Conservation (phyloP, 2,797 vertebrate genomes). For the Buphagus erythrorhynchus region DNA sequence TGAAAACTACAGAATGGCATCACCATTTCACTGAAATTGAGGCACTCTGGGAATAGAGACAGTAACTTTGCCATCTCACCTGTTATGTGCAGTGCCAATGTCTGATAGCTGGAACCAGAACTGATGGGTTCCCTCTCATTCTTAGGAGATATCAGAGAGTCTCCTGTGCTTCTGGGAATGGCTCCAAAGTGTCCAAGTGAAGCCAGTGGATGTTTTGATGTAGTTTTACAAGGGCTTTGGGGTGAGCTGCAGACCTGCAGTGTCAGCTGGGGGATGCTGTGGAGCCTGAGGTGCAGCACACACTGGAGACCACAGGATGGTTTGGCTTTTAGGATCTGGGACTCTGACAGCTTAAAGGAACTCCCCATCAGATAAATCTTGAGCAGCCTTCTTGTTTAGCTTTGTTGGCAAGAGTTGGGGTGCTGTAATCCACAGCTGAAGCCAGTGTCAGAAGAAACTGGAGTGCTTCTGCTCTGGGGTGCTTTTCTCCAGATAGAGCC, state of each 20-base stretch:
- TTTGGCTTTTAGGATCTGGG: not conserved
- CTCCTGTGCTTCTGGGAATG: not conserved
- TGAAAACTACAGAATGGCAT: not conserved
- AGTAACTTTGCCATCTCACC: not conserved
- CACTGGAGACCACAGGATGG: rapidly evolving
- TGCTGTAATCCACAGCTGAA: not conserved
- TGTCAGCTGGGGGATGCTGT: not conserved
- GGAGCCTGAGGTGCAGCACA: not conserved
- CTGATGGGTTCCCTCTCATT: not conserved
- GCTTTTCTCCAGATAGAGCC: not conserved
- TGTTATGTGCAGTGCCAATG: not conserved
- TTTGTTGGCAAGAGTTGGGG: not conserved
- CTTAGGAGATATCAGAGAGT: not conserved
- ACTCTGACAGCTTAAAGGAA: not conserved
- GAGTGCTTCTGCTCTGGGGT: not conserved
- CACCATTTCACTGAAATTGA: not conserved
- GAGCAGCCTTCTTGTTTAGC: not conserved
- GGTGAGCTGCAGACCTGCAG: not conserved
- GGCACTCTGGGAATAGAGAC: not conserved
- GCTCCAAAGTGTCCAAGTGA: not conserved
- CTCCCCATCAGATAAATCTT: not conserved
- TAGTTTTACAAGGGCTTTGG: not conserved
- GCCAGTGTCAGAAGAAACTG: rapidly evolving
- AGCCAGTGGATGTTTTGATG: conserved; percentile 15
- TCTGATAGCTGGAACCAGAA: not conserved